These are phyloP conservation scores for Myrmophylax atrothorax DNA, from an alignment of 2,113 vertebrate species.

Conservation along the genomic window DNA sequence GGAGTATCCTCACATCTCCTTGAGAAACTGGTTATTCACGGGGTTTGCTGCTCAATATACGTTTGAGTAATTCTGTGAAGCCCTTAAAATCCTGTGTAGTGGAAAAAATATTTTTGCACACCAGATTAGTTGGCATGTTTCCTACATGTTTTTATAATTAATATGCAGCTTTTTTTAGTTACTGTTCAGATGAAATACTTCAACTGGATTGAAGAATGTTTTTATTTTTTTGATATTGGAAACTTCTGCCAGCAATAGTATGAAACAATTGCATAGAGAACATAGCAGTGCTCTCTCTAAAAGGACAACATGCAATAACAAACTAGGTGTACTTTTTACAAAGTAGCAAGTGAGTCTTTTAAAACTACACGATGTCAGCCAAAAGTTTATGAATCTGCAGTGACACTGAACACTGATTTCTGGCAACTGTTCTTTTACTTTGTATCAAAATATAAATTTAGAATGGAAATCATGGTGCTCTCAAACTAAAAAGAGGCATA, in stretches of 20 bases:
- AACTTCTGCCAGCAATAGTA: slow-evolving; percentile 79
- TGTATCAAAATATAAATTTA: slow-evolving; percentile 61
- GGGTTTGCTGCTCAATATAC: slow-evolving; percentile 62
- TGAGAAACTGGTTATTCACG: slow-evolving; percentile 73
- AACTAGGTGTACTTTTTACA: slow-evolving; percentile 49
- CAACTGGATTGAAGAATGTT: slow-evolving; percentile 84
- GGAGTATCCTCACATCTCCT: slow-evolving; percentile 89
- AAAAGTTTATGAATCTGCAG: slow-evolving; percentile 38
- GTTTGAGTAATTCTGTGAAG: slow-evolving; percentile 82
- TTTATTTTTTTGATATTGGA: slow-evolving; percentile 75
- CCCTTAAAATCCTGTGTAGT: slow-evolving; percentile 77
- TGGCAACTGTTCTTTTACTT: slow-evolving; percentile 71
- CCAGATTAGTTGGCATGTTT: slow-evolving; percentile 74
- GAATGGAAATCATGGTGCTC: slow-evolving; percentile 79
- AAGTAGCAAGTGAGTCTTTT: slow-evolving; percentile 47
- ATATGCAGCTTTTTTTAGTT: slow-evolving; percentile 76
- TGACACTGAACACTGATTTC: slow-evolving; percentile 59
- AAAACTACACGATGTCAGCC: slow-evolving; percentile 54
- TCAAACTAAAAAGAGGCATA: slow-evolving; percentile 55
- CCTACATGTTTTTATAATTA: slow-evolving; percentile 79
- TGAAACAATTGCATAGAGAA: slow-evolving; percentile 63
- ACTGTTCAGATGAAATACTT: slow-evolving; percentile 76
- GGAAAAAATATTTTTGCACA: slow-evolving; percentile 78
- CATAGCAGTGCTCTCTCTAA: slow-evolving; percentile 63
- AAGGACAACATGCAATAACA: slow-evolving; percentile 79